Base-by-base conservation (phyloP, 2,797 vertebrate species). In the Pachyuromys duprasi region DNA sequence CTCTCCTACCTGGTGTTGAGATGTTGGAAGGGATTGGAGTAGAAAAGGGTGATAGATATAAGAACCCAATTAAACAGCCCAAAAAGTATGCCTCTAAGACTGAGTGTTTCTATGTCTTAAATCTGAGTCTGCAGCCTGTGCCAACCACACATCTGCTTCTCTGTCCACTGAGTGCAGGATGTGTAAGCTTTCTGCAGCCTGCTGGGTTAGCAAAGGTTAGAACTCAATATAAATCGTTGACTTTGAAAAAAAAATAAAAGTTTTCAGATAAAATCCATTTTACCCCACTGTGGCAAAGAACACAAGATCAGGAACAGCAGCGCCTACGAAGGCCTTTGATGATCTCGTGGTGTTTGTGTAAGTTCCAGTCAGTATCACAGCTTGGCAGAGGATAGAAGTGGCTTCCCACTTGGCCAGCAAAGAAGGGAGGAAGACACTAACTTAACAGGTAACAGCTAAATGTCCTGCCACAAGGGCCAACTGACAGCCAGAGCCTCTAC, bases 241-340 rank as follows among this genome's bases (percentile, higher is more conserved):
- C 83, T 89, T 94, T 31, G 49, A 89, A 91, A 95, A 26, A 70
- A 65, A 28, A 33, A 74, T 12, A 78, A 79, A 28, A n/a, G 63
- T 93, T 89, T 31, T 74, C 79, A 91, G n/a, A 17, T 60, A 75
- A 91, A 96, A 91, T 72, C 60, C 42, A 80, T 65, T 80, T 75
- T 62, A 63, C 33, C 53, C 83, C 15, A 39, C 39, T 28, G 0
- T 81, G 86, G 57, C 76, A 5, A 33, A 33, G 62, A 94, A 55
- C 22, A 12, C 24, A 26, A 69, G 39, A 95, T 81, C 63, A 84
- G 78, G 65, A 1, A 18, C 6, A n/a, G 14, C 28, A 3, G 20
- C 62, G 24, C 31, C 36, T 89, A 20, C 18, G 7, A 42, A 74
- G 31, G 22, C 60, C 26, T n/a, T 65, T 42, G 14, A 17, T 42